Conservation (phyloP, 2,113 vertebrate genomes). For the Limanda limanda region DNA sequence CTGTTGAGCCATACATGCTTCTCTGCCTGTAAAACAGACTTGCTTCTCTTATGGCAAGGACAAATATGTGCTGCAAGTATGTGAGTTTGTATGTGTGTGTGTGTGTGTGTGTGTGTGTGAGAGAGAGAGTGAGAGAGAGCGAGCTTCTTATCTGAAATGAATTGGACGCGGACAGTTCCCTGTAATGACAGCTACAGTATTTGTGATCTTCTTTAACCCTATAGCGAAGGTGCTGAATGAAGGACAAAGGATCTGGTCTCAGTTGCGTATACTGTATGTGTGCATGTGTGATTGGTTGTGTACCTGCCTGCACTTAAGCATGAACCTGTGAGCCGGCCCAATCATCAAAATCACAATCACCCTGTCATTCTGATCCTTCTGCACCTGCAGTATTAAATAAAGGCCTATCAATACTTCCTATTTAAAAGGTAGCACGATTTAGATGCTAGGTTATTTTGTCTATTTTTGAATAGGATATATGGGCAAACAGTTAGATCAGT, state of each 20-base stretch:
- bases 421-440: not conserved
- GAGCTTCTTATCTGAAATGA: conserved; percentile 28
- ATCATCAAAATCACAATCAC: not conserved
- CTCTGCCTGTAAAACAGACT: not conserved
- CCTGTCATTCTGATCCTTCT: too few species aligned
- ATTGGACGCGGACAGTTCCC: conserved; percentile 21
- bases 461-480: too few species aligned
- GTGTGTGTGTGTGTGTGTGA: conserved; percentile 3
- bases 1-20: conserved; percentile 7
- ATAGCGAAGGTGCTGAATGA: not conserved
- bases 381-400: not conserved
- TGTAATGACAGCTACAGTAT: conserved; percentile 28
- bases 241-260: not conserved
- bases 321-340: conserved; percentile 10
- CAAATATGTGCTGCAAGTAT: conserved; percentile 3
- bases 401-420: not conserved
- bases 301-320: not conserved
- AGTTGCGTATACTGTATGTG: not conserved
- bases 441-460: not conserved
- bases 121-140: not conserved
- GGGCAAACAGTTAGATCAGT: too few species aligned
- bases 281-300: not conserved
- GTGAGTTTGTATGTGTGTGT: not conserved
- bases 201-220: conserved; percentile 29
- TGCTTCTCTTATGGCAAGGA: conserved; percentile 8